phyloP scores from a whole-genome alignment of 2,888 invertebrate genomes.

The Apotomis capreana region DNA sequence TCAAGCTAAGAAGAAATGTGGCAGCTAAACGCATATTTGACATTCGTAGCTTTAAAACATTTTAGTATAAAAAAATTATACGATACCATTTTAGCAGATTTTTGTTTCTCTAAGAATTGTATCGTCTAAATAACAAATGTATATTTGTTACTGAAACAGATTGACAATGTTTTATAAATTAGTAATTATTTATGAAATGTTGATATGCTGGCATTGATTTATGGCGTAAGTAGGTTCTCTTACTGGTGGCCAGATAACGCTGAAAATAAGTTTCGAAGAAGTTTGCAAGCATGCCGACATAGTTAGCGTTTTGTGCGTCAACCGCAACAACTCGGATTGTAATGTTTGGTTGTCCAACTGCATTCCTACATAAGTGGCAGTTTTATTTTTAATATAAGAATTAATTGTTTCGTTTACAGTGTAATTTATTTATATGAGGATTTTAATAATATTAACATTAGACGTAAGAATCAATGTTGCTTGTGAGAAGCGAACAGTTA shows the following conservation, averaged over 20 bases:
- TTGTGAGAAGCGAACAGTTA: slow-evolving; percentile 13
- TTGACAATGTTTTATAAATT: neutral
- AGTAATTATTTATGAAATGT: neutral
- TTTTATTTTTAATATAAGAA: slow-evolving; percentile 29
- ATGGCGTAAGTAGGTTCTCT: neutral
- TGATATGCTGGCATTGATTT: slow-evolving; percentile 9
- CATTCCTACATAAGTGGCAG: slow-evolving; percentile 35
- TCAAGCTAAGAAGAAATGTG: neutral
- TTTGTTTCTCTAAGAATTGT: neutral
- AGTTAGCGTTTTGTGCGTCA: slow-evolving; percentile 27
- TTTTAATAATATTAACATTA: slow-evolving; percentile 34
- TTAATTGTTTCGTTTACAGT: slow-evolving; percentile 35
- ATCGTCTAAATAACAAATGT: neutral
- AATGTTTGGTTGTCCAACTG: slow-evolving; percentile 33
- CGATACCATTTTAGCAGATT: neutral
- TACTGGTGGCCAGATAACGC: too few species aligned
- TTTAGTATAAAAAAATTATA: neutral
- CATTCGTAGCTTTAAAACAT: slow-evolving; percentile 14
- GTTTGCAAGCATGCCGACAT: slow-evolving; percentile 2
- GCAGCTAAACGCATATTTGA: slow-evolving; percentile 7
- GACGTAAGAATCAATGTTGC: slow-evolving; percentile 31
- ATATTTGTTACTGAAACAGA: neutral
- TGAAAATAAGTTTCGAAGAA: neutral
- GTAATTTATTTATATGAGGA: slow-evolving; percentile 41
- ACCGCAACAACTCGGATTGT: slow-evolving; percentile 12